These are phyloP conservation scores for Hyposoter dolosus DNA, from an alignment of 2,888 invertebrate genomes.

Conservation along the genomic window DNA sequence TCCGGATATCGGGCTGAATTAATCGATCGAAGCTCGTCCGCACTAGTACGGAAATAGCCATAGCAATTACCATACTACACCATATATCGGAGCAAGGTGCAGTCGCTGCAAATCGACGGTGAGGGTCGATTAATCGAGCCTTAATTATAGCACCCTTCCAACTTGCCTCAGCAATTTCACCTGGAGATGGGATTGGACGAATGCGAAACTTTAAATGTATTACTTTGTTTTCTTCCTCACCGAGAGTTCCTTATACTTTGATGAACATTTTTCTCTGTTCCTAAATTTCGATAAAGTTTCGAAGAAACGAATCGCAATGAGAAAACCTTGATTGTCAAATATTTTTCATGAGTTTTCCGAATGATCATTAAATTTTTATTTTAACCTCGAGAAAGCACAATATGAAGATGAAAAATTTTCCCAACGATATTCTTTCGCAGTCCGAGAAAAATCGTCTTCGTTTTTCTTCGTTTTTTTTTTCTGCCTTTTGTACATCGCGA, in stretches of 20 bases:
- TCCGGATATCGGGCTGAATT: constrained; percentile 60
- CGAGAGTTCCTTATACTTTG: not conserved
- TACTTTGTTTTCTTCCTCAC: not conserved
- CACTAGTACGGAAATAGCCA: constrained; percentile 39
- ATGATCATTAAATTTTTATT: not conserved
- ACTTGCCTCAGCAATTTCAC: constrained; percentile 38
- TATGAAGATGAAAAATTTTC: constrained; percentile 26
- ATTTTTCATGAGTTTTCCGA: not conserved
- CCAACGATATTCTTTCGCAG: constrained; percentile 21
- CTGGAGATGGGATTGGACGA: constrained; percentile 38
- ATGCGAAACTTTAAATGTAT: not conserved
- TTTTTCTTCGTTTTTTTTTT: not conserved
- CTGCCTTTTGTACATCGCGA: not conserved
- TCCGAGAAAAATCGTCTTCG: constrained; percentile 6
- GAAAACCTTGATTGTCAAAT: not conserved
- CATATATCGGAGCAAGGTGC: constrained; percentile 11
- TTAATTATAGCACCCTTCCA: constrained; percentile 49
- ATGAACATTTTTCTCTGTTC: not conserved
- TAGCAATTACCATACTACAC: constrained; percentile 41
- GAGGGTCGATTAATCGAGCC: constrained; percentile 57
- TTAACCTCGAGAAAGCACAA: not conserved
- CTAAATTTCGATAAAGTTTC: not conserved
- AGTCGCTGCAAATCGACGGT: constrained; percentile 23
- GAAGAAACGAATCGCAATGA: not conserved
- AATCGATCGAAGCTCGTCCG: constrained; percentile 54